A percentile compares a stretch with the other conserved stretches of the same genome.
phyloP scores from a whole-genome alignment of 1,140 invertebrate species.

The Drosophila ironensis region DNA sequence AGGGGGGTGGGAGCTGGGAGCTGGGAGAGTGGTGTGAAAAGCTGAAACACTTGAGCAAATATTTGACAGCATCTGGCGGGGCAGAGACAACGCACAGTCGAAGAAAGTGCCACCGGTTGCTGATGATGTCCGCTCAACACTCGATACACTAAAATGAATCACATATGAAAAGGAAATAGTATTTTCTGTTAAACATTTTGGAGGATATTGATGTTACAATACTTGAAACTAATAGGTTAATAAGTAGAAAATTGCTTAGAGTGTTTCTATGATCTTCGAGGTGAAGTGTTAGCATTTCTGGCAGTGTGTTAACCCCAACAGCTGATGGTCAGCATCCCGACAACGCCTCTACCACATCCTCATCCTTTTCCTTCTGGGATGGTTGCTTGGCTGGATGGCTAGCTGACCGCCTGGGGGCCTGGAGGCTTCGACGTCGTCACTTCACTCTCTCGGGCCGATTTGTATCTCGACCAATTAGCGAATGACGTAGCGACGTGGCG shows the following conservation, averaged over 20 bases:
- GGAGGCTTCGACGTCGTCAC: slow-evolving; percentile 24
- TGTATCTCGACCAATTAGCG: slow-evolving; percentile 74
- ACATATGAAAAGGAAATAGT: no score
- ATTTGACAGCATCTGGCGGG: slow-evolving; percentile 50
- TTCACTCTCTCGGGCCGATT: slow-evolving; percentile 61
- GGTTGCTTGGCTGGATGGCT: no score
- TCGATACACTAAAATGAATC: not conserved
- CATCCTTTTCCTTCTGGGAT: slow-evolving; percentile 16
- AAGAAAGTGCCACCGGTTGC: slow-evolving; percentile 58
- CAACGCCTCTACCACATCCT: slow-evolving; percentile 54
- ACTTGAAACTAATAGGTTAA: no score
- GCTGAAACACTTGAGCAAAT: slow-evolving; percentile 57
- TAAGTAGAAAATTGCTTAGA: no score
- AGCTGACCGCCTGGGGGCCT: not conserved
- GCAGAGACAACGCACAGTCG: slow-evolving; percentile 14
- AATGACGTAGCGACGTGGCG: slow-evolving; percentile 71
- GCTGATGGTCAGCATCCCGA: slow-evolving; percentile 11
- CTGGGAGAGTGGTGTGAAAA: slow-evolving; percentile 33
- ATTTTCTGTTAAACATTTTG: no score
- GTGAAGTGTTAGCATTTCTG: not conserved
- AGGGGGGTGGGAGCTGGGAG: slow-evolving; percentile 15
- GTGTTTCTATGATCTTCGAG: no score
- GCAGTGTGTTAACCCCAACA: slow-evolving; percentile 1
- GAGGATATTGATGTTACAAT: no score
- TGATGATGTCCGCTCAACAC: slow-evolving; percentile 23